phyloP scores from a whole-genome alignment of 2,797 vertebrate genomes.

The Sorex maritimensis region DNA sequence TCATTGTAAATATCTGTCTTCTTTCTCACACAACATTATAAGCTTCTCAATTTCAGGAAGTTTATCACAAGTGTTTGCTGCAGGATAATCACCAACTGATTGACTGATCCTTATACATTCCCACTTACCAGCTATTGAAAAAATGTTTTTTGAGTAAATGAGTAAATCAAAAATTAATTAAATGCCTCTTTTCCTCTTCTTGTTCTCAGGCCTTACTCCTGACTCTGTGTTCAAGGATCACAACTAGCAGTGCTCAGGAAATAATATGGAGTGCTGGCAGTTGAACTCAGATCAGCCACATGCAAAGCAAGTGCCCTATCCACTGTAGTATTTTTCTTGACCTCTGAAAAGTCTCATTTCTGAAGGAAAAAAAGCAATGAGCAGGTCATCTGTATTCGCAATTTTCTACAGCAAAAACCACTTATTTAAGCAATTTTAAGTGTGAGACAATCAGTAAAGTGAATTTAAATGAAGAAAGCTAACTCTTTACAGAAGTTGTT shows the following conservation, averaged over 20 bases:
- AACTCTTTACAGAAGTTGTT: slow-evolving; percentile 66
- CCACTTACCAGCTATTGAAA: neutral
- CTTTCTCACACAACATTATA: neutral
- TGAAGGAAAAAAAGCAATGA: slow-evolving; percentile 39
- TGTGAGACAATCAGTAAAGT: neutral
- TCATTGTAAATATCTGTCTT: slow-evolving; percentile 21
- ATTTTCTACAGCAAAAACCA: neutral
- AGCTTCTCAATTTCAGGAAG: neutral
- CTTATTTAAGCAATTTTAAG: slow-evolving; percentile 40
- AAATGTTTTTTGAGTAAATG: neutral
- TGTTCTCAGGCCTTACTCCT: too few relatives aligned
- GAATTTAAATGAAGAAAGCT: slow-evolving; percentile 51
- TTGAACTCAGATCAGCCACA: too few relatives aligned
- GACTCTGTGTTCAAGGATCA: too few relatives aligned
- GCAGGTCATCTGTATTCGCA: neutral
- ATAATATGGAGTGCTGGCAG: too few relatives aligned
- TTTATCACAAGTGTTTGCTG: neutral
- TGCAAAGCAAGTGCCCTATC: too few relatives aligned
- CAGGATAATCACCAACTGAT: neutral
- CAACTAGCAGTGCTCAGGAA: too few relatives aligned
- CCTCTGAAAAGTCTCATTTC: neutral
- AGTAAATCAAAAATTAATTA: neutral
- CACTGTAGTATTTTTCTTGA: neutral
- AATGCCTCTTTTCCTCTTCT: too few relatives aligned
- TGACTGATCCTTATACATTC: slow-evolving; percentile 3